phyloP scores from a whole-genome alignment of 1,140 invertebrate genomes.

The Drosophila prosaltans region DNA sequence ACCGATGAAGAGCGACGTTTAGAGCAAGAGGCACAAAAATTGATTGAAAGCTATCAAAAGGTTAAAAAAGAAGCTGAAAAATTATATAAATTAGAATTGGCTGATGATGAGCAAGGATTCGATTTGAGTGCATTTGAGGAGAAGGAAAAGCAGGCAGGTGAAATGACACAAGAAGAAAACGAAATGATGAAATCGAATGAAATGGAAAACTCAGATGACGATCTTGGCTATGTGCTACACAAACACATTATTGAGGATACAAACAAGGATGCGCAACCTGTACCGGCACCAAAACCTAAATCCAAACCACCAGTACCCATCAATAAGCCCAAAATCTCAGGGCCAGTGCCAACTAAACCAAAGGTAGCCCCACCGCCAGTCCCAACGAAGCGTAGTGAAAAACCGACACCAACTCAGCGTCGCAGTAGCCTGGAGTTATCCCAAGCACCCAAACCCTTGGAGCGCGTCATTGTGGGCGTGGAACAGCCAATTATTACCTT shows the following conservation, averaged over 20 bases:
- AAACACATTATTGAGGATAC: constrained; percentile 67
- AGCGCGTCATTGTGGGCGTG: constrained; percentile 76
- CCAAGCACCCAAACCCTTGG: constrained; percentile 57
- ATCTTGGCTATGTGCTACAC: constrained; percentile 73
- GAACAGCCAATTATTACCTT: constrained; percentile 69
- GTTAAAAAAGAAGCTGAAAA: constrained; percentile 77
- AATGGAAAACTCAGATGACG: constrained; percentile 40
- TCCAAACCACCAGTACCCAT: constrained; percentile 60
- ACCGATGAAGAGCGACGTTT: constrained; percentile 73
- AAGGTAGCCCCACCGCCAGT: constrained; percentile 67
- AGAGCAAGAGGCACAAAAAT: constrained; percentile 75
- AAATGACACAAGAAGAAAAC: not conserved
- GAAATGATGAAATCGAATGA: not conserved
- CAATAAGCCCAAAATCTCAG: constrained; percentile 56
- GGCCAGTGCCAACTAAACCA: constrained; percentile 43
- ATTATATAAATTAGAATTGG: constrained; percentile 56
- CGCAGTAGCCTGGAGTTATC: constrained; percentile 60
- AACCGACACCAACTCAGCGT: constrained; percentile 62
- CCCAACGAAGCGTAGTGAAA: constrained; percentile 69
- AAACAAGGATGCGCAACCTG: constrained; percentile 10
- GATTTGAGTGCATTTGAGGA: constrained; percentile 71
- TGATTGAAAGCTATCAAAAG: constrained; percentile 80
- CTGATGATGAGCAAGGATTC: constrained; percentile 73
- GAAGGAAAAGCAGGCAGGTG: constrained; percentile 27
- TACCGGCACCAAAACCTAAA: constrained; percentile 30